Evolutionary conservation across 2,113 vertebrate genomes (phyloP), one percentile per base, ranked within the genome.

Genomic region (Hippopotamus amphibius): DNA sequence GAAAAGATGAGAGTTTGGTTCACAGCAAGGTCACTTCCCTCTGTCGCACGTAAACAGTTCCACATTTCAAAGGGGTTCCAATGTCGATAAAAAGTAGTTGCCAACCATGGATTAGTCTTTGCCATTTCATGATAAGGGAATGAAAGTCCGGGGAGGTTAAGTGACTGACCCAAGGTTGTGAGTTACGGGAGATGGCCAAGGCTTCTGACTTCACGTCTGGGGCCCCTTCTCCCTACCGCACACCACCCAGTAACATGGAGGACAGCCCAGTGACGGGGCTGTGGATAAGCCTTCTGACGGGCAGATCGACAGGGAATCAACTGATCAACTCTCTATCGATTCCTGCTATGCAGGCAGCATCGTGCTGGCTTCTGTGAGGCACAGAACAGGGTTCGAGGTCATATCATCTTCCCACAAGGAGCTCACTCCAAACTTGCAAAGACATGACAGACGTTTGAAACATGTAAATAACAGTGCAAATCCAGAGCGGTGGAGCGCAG

Each of bases 31-130:
- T 59, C 22, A 7, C 30, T 59, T 30, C 7, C 50, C n/a, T 33
- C n/a, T 30, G 2, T 26, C 1, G 9, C 21, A 2, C 5, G 33
- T 1, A 1, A 59, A 14, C 24, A 68, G 33, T 26, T 43, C 41
- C 28, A 22, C 28, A 22, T 57, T 55, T 77, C 88, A 88, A 83
- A 77, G 30, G 17, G 30, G 19, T 37, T 17, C 19, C 33, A n/a
- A 2, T 28, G 48, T 28, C 8, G 13, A 41, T 5, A 41, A 65
- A 76, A 69, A 33, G 37, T 30, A 12, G 12, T 90, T 55, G 55
- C 43, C 17, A 2, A 12, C 50, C 55, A 48, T 2, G 2, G 53
- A 17, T 41, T 43, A 14, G 14, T 19, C 14, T 80, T 86, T 28
- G 72, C 53, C 50, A n/a, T 55, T 86, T 71, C 65, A 2, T n/a